phyloP scores from a whole-genome alignment of 1,140 invertebrate genomes.

The Uloborus diversus region DNA sequence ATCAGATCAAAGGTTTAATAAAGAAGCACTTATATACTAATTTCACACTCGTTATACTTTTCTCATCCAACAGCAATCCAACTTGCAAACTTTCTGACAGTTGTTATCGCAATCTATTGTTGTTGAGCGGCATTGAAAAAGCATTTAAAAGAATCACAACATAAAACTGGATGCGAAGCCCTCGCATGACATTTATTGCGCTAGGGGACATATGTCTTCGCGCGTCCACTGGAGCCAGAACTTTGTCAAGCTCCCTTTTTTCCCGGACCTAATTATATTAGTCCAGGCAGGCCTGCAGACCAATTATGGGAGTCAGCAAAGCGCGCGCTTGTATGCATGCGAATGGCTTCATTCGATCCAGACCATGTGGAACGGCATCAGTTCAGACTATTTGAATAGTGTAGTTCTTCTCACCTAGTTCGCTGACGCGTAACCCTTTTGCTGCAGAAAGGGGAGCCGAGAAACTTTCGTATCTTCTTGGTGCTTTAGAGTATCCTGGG shows the following conservation, averaged over 20 bases:
- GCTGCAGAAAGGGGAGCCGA: background rate
- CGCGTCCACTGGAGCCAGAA: background rate
- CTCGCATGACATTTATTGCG: slow-evolving; percentile 42
- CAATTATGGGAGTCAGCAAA: slow-evolving; percentile 39
- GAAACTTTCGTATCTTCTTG: slow-evolving; percentile 5
- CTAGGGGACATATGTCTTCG: slow-evolving; percentile 44
- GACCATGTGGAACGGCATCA: slow-evolving; percentile 12
- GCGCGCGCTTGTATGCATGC: slow-evolving; percentile 34
- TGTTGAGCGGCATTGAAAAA: background rate
- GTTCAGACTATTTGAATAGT: slow-evolving; percentile 6
- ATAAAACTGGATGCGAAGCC: slow-evolving; percentile 21
- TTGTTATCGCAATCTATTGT: slow-evolving; percentile 1
- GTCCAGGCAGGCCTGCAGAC: slow-evolving; percentile 5
- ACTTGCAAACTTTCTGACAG: background rate
- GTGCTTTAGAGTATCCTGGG: too few relatives aligned
- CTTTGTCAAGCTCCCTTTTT: background rate
- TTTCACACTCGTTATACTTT: too few relatives aligned
- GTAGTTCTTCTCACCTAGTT: slow-evolving; percentile 22
- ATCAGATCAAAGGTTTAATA: too few relatives aligned
- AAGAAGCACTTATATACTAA: too few relatives aligned
- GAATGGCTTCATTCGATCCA: slow-evolving; percentile 35
- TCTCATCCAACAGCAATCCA: background rate
- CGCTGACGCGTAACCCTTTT: slow-evolving; percentile 46
- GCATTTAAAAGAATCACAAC: slow-evolving; percentile 15
- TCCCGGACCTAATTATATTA: slow-evolving; percentile 47